Base-by-base conservation (phyloP, 2,797 vertebrate species). In the Monodelphis domestica region DNA sequence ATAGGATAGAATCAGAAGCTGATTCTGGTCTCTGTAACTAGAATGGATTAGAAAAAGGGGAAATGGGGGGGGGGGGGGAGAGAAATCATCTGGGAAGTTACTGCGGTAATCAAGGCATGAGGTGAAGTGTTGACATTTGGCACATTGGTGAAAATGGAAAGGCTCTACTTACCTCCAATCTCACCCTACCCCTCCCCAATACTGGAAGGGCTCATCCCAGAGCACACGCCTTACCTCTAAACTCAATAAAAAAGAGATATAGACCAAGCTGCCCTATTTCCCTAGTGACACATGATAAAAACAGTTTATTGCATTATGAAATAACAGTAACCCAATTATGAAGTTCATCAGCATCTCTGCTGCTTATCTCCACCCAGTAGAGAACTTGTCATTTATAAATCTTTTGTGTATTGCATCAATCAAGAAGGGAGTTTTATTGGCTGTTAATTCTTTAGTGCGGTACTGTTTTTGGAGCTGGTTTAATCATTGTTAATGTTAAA, bases 401-500 rank as follows among this genome's bases (percentile, higher is more conserved):
- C 96, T 93, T 17, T 1, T 38, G 92, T 38, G n/a, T 14, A 38
- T 53, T 59, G 78, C 53, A 70, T 70, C 90, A 87, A n/a, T 91
- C 29, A 63, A 95, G 90, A 70, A 52, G 50, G 51, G 84, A 56
- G 89, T 89, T 59, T 92, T 56, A 88, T 91, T 87, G 93, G 89
- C 92, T 93, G 93, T 89, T 91, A 91, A 21, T 54, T 29, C 89
- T 95, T 90, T 57, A 87, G 89, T 50, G 54, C 53, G 2, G 52
- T 90, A 78, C 95, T 97, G 94, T 92, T 93, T 96, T 93, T 93
- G 95, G 89, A 91, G 56, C 93, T 97, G 96, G 97, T 97, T 98
- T 97, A 98, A 97, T 97, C 95, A 89, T 94, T 97, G 97, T 92
- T 98, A 98, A 98, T 96, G 96, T 95, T 97, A 98, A 98, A 97